Conservation (phyloP, 1,140 invertebrate species). For the Drosophila bipectinata region DNA sequence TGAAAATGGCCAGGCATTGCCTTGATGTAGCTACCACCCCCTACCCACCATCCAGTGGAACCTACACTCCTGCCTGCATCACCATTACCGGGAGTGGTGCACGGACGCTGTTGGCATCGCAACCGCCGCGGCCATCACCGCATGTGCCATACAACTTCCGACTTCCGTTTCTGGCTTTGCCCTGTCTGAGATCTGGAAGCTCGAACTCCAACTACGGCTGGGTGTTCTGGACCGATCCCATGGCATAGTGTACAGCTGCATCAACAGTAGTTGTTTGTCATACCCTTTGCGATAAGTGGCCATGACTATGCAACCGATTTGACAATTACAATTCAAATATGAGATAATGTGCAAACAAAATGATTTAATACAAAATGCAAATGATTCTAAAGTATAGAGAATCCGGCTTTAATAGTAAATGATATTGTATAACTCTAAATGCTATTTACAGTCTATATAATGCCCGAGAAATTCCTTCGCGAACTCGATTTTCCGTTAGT, state of each 20-base stretch:
- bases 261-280: conserved; percentile 7
- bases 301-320: conserved; percentile 27
- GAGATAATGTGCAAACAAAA: neutral
- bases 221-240: conserved; percentile 1
- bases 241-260: conserved; percentile 12
- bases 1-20: conserved; percentile 62
- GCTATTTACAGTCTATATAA: neutral
- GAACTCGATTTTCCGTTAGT: too few species aligned
- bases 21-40: conserved; percentile 12
- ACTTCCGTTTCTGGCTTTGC: conserved; percentile 66
- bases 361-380: conserved; percentile 5
- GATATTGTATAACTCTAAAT: neutral
- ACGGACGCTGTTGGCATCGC: conserved; percentile 14
- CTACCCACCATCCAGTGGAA: neutral
- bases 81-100: conserved; percentile 38
- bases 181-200: conserved; percentile 27
- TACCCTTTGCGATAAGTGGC: conserved; percentile 41
- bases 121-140: conserved; percentile 50
- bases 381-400: conserved; percentile 9
- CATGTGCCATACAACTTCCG: conserved; percentile 80
- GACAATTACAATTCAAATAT: conserved; percentile 32
- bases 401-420: neutral
- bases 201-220: conserved; percentile 20
- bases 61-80: conserved; percentile 16
- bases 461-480: too few species aligned